phyloP scores from a whole-genome alignment of 2,797 vertebrate species.

The Enteromius argenteus region DNA sequence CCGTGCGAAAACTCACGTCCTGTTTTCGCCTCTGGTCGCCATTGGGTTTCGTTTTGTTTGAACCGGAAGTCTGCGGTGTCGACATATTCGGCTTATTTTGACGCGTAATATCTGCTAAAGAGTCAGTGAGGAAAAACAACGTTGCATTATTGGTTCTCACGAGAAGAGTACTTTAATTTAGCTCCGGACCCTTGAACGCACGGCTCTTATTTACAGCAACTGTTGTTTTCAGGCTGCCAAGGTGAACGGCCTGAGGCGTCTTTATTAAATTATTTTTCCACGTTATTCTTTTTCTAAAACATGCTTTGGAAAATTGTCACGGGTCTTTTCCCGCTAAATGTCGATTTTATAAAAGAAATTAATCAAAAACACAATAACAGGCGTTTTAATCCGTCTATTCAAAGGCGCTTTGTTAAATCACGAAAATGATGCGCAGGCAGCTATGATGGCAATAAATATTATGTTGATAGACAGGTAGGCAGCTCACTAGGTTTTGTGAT shows the following conservation, averaged over 20 bases:
- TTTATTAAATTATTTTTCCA: conserved; percentile 4
- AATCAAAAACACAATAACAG: neutral
- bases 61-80: conserved; percentile 7
- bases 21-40: neutral
- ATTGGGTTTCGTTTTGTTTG: conserved; percentile 8
- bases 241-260: conserved; percentile 58
- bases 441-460: neutral
- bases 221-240: conserved; percentile 69
- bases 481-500: neutral
- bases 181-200: conserved; percentile 52
- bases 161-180: conserved; percentile 41
- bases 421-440: neutral
- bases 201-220: conserved; percentile 68
- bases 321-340: neutral
- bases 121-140: neutral
- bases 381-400: neutral
- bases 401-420: neutral
- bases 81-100: neutral
- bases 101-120: neutral
- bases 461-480: neutral
- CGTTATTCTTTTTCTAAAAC: neutral
- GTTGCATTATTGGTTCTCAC: neutral
- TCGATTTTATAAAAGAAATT: neutral
- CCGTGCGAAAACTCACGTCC: conserved; percentile 55
- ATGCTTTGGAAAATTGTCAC: neutral